A percentile compares a stretch with the other conserved stretches of the same genome.
Conservation (phyloP, 2,113 vertebrate genomes). For the Oreochromis aureus region DNA sequence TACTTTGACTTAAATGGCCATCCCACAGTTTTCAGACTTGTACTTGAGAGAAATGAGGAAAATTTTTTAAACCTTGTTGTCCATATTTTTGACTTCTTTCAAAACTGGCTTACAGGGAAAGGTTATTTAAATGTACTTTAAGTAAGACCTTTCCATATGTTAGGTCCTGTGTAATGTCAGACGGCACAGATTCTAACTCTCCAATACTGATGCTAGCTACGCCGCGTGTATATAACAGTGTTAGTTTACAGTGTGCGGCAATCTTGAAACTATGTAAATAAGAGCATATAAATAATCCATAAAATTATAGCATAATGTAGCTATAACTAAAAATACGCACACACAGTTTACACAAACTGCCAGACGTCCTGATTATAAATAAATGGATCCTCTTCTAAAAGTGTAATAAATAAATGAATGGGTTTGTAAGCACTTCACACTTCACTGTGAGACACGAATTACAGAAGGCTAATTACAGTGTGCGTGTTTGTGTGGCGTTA, state of each 20-base stretch:
- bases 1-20: not conserved
- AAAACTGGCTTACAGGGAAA: not conserved
- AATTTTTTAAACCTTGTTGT: fast-evolving
- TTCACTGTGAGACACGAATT: not conserved
- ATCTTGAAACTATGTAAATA: not conserved
- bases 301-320: not conserved
- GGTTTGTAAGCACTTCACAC: not conserved
- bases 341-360: not conserved
- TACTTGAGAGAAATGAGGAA: not conserved
- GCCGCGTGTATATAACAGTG: fast-evolving
- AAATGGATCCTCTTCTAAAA: not conserved
- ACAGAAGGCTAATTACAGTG: not conserved
- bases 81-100: not conserved
- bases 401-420: not conserved
- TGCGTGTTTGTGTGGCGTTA: not conserved
- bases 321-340: not conserved
- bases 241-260: not conserved
- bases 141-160: not conserved
- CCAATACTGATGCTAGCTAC: not conserved
- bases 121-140: not conserved
- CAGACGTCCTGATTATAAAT: not conserved
- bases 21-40: not conserved
- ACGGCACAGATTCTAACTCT: not conserved
- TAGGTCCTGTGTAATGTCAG: not conserved
- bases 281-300: not conserved